Percentiles rank a stretch among this genome's conserved stretches.
These are phyloP conservation scores for Sarcophilus harrisii DNA, from an alignment of 2,797 vertebrate species.

Conservation along the genomic window DNA sequence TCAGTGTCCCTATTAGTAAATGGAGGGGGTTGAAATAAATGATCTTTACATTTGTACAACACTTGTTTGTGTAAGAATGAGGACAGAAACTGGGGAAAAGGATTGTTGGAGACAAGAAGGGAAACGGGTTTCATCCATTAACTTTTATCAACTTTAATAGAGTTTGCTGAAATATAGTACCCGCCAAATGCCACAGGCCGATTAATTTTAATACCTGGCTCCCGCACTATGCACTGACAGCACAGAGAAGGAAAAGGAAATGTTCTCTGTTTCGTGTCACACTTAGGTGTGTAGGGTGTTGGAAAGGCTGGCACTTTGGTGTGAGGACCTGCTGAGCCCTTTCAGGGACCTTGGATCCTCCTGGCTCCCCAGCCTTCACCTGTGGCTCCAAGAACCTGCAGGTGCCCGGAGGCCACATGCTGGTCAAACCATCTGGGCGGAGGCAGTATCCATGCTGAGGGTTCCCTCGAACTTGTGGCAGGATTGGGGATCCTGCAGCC, in stretches of 20 bases:
- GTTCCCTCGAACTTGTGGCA: too few relatives aligned
- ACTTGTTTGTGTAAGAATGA: not conserved
- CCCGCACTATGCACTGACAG: not conserved
- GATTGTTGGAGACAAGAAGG: not conserved
- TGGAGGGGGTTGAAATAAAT: not conserved
- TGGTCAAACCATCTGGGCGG: not conserved
- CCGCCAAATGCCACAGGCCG: conserved; percentile 14
- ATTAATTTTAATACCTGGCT: conserved; percentile 25
- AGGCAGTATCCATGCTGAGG: too few relatives aligned
- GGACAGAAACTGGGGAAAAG: not conserved
- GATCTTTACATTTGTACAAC: not conserved
- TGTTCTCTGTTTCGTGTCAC: not conserved
- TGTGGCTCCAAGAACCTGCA: not conserved
- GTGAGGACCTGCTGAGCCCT: not conserved
- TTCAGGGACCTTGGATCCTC: not conserved
- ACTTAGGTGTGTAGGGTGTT: not conserved
- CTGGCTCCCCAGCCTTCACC: not conserved
- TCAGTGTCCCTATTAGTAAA: not conserved
- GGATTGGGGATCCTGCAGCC: too few relatives aligned
- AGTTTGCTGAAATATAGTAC: not conserved
- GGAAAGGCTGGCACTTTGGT: not conserved
- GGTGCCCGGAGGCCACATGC: not conserved
- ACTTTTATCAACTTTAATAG: not conserved
- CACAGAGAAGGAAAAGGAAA: conserved; percentile 23
- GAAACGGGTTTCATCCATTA: not conserved